These are phyloP conservation scores for Stictonetta naevosa DNA, from an alignment of 2,113 vertebrate genomes.

Conservation along the genomic window DNA sequence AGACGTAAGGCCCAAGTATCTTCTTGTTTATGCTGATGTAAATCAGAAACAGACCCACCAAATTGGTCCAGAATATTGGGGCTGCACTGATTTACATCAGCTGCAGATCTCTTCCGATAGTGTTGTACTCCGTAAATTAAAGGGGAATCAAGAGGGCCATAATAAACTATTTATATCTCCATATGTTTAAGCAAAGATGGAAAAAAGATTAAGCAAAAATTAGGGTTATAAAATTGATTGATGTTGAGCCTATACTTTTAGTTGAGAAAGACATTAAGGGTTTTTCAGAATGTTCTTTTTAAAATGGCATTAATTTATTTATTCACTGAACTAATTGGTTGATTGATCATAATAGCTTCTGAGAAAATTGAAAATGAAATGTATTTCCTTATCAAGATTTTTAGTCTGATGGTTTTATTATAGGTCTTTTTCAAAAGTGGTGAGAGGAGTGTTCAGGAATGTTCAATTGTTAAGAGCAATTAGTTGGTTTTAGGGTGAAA, in stretches of 20 bases:
- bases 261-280: not conserved
- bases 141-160: not conserved
- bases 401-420: not conserved
- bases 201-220: slow-evolving; percentile 26
- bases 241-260: not conserved
- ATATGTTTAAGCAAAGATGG: slow-evolving; percentile 1
- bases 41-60: not conserved
- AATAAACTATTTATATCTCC: not conserved
- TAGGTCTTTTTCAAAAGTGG: not conserved
- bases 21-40: not conserved
- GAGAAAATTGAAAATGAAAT: slow-evolving; percentile 46
- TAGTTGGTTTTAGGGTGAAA: not conserved
- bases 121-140: not conserved
- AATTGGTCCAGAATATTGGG: not conserved
- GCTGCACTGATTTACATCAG: not conserved
- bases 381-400: slow-evolving; percentile 10
- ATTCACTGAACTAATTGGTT: not conserved
- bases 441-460: not conserved
- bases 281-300: not conserved
- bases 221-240: not conserved
- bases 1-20: not conserved
- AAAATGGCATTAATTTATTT: not conserved
- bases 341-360: slow-evolving; percentile 13
- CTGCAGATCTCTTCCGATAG: not conserved
- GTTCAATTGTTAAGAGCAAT: not conserved